A percentile compares a stretch with the other conserved stretches of the same genome.
These are phyloP conservation scores for Corythoichthys haematopterus DNA, from an alignment of 2,113 vertebrate genomes.

Conservation along the genomic window DNA sequence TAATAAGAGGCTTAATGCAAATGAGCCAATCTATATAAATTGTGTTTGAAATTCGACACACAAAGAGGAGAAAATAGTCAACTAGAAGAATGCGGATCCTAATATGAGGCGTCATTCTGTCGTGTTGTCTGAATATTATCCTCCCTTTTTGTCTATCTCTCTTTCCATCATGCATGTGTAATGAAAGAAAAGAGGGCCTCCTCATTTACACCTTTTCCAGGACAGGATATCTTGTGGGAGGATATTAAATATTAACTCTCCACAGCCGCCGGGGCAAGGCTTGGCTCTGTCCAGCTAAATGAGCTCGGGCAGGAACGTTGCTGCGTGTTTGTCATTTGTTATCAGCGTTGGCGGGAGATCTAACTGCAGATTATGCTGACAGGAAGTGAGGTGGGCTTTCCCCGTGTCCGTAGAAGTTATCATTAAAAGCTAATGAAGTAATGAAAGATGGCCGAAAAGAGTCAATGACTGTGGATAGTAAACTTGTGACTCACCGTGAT, in stretches of 20 bases:
- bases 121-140: neutral
- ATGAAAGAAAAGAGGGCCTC: slow-evolving; percentile 28
- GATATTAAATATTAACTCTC: slow-evolving; percentile 63
- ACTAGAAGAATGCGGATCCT: neutral
- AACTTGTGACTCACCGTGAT: neutral
- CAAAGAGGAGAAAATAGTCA: neutral
- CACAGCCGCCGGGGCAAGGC: slow-evolving; percentile 11
- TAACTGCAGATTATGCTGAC: slow-evolving; percentile 26
- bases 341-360: neutral
- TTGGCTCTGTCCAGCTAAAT: neutral
- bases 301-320: neutral
- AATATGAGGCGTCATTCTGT: slow-evolving; percentile 10
- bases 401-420: slow-evolving; percentile 25
- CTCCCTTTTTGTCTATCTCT: slow-evolving; percentile 17
- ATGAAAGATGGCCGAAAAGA: slow-evolving; percentile 12
- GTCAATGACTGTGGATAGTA: neutral
- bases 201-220: slow-evolving; percentile 41
- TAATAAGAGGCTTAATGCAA: no score
- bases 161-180: slow-evolving; percentile 22
- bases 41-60: no score
- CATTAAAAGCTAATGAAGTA: slow-evolving; percentile 43
- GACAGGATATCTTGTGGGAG: slow-evolving; percentile 38
- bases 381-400: slow-evolving; percentile 10
- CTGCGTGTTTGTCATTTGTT: slow-evolving; percentile 9
- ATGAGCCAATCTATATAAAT: no score